phyloP scores from a whole-genome alignment of 2,888 invertebrate genomes.

The Watsonalla cultraria region DNA sequence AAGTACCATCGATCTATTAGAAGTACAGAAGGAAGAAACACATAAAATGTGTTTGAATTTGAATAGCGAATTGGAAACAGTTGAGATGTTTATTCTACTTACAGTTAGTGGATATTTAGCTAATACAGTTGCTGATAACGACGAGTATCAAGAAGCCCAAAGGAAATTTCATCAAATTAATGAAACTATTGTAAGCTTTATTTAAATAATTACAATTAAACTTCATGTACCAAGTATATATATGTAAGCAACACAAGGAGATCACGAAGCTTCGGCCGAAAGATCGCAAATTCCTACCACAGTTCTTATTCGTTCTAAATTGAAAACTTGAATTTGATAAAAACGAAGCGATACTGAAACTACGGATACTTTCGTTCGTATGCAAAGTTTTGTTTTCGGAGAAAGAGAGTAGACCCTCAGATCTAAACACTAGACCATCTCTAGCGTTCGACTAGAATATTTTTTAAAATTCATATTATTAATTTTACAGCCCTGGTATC shows the following conservation, averaged over 20 bases:
- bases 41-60: slow-evolving; percentile 90
- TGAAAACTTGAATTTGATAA: too few relatives aligned
- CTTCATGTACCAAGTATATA: too few relatives aligned
- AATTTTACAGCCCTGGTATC: slow-evolving; percentile 66
- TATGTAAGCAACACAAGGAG: too few relatives aligned
- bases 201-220: background rate
- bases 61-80: slow-evolving; percentile 85
- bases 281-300: too few relatives aligned
- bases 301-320: too few relatives aligned
- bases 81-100: slow-evolving; percentile 87
- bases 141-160: slow-evolving; percentile 86
- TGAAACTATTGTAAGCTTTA: slow-evolving; percentile 81
- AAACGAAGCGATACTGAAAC: too few relatives aligned
- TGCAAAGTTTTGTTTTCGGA: too few relatives aligned
- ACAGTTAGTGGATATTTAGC: slow-evolving; percentile 94
- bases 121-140: slow-evolving; percentile 91
- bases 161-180: slow-evolving; percentile 74
- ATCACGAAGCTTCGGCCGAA: too few relatives aligned
- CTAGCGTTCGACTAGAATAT: too few relatives aligned
- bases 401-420: too few relatives aligned
- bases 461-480: background rate
- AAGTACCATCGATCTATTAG: slow-evolving; percentile 86
- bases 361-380: too few relatives aligned
- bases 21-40: slow-evolving; percentile 90
- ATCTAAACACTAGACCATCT: too few relatives aligned